phyloP scores from a whole-genome alignment of 1,140 invertebrate genomes.

The Drosophila aff. region DNA sequence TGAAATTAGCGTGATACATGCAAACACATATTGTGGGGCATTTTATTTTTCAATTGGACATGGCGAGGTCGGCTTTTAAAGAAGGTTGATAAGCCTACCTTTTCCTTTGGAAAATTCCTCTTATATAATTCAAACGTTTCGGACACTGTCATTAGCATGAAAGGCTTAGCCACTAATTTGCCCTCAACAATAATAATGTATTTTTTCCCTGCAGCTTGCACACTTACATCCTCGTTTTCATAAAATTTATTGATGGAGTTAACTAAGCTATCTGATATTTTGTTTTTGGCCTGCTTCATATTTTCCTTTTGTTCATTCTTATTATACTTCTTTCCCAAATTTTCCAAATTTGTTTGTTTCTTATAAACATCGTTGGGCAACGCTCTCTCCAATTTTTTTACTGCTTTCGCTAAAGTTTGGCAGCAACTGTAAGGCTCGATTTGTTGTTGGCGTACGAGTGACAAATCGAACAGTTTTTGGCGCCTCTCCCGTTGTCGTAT shows the following conservation, averaged over 20 bases:
- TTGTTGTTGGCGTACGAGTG: no score
- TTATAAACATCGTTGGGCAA: not conserved
- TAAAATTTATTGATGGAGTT: not conserved
- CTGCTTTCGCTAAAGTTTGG: no score
- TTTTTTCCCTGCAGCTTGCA: no score
- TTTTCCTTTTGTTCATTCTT: not conserved
- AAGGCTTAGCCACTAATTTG: not conserved
- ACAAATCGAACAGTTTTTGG: not conserved
- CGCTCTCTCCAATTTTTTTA: no score
- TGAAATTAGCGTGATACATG: conserved; percentile 30
- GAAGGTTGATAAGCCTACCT: not conserved
- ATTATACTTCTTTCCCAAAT: not conserved
- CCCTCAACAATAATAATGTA: not conserved
- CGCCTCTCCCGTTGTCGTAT: not conserved
- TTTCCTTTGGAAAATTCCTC: not conserved
- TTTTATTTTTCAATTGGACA: conserved; percentile 14
- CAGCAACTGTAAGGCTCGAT: no score
- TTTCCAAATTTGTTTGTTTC: not conserved
- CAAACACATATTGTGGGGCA: conserved; percentile 36
- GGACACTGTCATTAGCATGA: not conserved
- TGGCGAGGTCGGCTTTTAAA: not conserved
- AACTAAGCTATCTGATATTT: not conserved
- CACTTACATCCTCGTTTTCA: no score
- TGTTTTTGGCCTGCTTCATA: not conserved
- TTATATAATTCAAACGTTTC: not conserved